Evolutionary conservation across 2,797 vertebrate genomes (phyloP).

Genomic region (Chelon labrosus): DNA sequence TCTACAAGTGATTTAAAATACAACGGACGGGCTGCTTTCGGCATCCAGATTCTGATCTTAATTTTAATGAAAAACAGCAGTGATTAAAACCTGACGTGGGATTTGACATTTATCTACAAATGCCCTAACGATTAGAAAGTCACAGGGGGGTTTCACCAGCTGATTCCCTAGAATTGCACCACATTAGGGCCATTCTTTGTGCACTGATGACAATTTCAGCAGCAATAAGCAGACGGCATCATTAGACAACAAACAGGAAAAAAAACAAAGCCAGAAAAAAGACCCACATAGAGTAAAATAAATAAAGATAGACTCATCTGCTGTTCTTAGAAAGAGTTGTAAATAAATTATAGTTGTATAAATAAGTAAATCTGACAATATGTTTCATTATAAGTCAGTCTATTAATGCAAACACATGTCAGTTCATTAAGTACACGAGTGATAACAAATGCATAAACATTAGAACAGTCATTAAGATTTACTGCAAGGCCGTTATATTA

Average conservation of each 20-base stretch:
- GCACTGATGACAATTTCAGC: slow-evolving; percentile 32
- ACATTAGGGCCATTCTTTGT: slow-evolving; percentile 36
- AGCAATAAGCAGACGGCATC: slow-evolving; percentile 36
- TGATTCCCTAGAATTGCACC: slow-evolving; percentile 41
- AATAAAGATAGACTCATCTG: background rate
- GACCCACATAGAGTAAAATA: background rate
- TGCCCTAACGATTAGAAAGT: slow-evolving; percentile 18
- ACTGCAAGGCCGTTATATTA: no score
- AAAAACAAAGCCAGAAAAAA: background rate
- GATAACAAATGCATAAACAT: no score
- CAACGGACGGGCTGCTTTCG: background rate
- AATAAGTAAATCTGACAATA: background rate
- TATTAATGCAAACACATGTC: no score
- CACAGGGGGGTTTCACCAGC: background rate
- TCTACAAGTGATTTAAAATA: slow-evolving; percentile 5
- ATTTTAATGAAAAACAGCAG: slow-evolving; percentile 9
- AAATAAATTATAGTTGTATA: background rate
- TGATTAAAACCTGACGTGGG: slow-evolving; percentile 19
- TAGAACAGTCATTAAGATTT: no score
- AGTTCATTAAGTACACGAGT: no score
- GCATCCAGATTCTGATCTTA: slow-evolving; percentile 8
- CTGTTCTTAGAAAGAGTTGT: background rate
- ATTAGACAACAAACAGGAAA: slow-evolving; percentile 26
- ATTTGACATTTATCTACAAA: slow-evolving; percentile 38
- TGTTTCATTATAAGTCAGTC: background rate